Conservation (phyloP, 2,888 invertebrate genomes). For the Macrophya alboannulata region DNA sequence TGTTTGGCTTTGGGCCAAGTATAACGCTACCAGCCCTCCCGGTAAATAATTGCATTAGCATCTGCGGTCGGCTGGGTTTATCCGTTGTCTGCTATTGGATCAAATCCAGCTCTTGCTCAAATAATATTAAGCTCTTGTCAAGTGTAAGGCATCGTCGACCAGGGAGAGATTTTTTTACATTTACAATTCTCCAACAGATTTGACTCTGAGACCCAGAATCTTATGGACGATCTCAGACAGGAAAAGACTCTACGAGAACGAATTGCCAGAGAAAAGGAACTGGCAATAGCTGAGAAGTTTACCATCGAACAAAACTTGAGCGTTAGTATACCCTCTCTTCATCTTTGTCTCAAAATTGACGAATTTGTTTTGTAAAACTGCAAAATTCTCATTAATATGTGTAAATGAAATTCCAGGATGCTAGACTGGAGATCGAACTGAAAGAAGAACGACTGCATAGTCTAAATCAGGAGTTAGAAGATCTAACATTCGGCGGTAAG, state of each 20-base stretch:
- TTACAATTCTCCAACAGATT: constrained; percentile 82
- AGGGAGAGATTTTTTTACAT: not conserved
- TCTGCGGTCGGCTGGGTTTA: constrained; percentile 25
- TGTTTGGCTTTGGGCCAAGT: constrained; percentile 65
- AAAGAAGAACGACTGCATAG: constrained; percentile 93
- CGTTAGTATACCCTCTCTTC: constrained; percentile 81
- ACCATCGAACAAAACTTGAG: constrained; percentile 92
- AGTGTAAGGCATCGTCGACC: not conserved
- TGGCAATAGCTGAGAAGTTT: constrained; percentile 92
- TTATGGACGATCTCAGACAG: constrained; percentile 91
- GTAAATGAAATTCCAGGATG: constrained; percentile 83
- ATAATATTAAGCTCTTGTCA: constrained; percentile 31
- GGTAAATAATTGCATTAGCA: constrained; percentile 51
- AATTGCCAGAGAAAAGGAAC: constrained; percentile 91
- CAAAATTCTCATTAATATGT: not conserved
- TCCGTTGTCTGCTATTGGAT: constrained; percentile 44
- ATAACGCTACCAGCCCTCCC: not conserved
- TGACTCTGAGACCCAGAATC: constrained; percentile 92
- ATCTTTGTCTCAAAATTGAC: not conserved
- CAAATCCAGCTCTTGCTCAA: constrained; percentile 32
- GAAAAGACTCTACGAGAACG: constrained; percentile 91
- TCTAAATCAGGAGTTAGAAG: constrained; percentile 92
- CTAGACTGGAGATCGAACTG: constrained; percentile 93
- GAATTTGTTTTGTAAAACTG: not conserved
- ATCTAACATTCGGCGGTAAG: constrained; percentile 89